These are phyloP conservation scores for Taxidea taxus DNA, from an alignment of 2,113 vertebrate genomes.

Conservation along the genomic window DNA sequence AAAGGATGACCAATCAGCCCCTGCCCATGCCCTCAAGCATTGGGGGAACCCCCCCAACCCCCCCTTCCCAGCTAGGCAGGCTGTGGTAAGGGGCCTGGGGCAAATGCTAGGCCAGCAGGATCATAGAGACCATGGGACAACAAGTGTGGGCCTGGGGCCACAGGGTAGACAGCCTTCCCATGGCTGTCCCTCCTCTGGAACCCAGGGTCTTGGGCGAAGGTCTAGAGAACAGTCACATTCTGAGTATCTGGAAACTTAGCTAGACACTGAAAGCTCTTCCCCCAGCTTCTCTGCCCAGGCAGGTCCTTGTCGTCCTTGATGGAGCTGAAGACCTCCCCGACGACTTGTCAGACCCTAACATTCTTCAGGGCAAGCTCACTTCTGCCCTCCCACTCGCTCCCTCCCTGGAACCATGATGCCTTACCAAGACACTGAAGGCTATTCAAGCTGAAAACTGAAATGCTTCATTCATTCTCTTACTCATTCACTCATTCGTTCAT, in stretches of 20 bases:
- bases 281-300: neutral
- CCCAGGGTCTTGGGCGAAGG: neutral
- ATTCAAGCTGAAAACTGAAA: neutral
- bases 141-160: neutral
- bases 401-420: neutral
- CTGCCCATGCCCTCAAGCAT: neutral
- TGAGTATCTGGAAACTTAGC: neutral
- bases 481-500: neutral
- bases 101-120: too few species aligned
- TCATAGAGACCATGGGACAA: neutral
- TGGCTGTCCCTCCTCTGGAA: too few species aligned
- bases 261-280: neutral
- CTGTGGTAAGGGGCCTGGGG: neutral
- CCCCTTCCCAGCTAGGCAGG: neutral
- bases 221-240: neutral
- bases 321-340: neutral
- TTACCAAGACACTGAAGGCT: rapidly evolving
- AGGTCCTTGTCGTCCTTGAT: too few species aligned
- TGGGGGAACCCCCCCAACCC: too few species aligned
- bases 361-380: neutral
- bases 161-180: neutral
- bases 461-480: neutral
- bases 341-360: neutral
- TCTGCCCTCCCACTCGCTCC: rapidly evolving
- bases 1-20: neutral